Base-by-base conservation (phyloP, 2,888 invertebrate genomes). In the Vesta saturnalis region DNA sequence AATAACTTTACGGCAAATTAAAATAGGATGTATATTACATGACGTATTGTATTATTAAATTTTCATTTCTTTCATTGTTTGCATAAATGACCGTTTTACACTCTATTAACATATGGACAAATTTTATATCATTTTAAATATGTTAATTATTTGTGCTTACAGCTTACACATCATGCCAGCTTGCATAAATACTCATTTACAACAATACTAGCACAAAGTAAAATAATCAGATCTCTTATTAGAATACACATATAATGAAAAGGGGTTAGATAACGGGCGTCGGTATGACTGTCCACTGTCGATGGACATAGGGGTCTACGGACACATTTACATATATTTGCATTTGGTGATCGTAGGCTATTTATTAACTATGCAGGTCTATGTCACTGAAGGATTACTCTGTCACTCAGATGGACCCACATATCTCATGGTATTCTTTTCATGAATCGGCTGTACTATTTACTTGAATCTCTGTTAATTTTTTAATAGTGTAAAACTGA, bases 311-410 rank as follows among this genome's bases (percentile, higher is more conserved):
- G 76, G 77, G 77, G 74, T 65, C 73, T 74, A 75, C 74, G 76
- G 77, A 72, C 78, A 75, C 78, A 83, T 82, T 82, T 83, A 80
- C 82, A 83, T 83, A 77, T 78, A 83, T 83, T 83, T 83, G 83
- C 83, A 83, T 83, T 79, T 78, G 80, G 77, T 79, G 79, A 81
- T 81, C 81, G 78, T 74, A 79, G 82, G 81, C 79, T 82, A 82
- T 83, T 83, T 83, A 83, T 83, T 82, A 82, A 79, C 80, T 78
- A 80, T 80, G 78, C 79, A 79, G 80, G 80, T 75, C 65, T 77
- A 78, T 82, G 82, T 82, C 83, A 82, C 78, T 81, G 80, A 82
- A 81, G 80, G 83, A 83, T 83, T 83, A 83, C 77, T 55, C 81
- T 81, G 83, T 82, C 83, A 80, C 76, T 82, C 82, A 82, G 80